Evolutionary conservation across 2,888 invertebrate species (phyloP).

Genomic region (Acanthosepion esculentum): DNA sequence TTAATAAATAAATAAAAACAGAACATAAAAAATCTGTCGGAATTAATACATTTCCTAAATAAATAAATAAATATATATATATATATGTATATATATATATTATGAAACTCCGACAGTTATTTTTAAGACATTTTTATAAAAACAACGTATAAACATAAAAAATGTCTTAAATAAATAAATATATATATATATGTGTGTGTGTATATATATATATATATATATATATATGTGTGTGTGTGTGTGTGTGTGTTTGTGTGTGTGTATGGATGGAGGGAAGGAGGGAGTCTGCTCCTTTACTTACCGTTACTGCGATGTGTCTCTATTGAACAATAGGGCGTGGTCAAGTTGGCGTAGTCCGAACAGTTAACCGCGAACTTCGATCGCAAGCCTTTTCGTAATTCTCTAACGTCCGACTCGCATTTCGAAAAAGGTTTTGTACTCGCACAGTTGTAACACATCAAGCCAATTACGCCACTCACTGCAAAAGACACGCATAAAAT

Average conservation of each 20-base stretch:
- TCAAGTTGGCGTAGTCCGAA: neutral
- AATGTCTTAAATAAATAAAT: no score
- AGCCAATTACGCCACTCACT: neutral
- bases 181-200: neutral
- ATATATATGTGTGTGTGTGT: no score
- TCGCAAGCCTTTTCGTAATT: neutral
- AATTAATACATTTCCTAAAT: no score
- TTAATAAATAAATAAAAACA: no score
- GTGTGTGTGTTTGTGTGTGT: no score
- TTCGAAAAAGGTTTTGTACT: neutral
- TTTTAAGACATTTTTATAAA: no score
- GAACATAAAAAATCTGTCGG: no score
- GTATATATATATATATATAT: neutral
- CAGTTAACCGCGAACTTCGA: conserved; percentile 36
- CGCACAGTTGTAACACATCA: neutral
- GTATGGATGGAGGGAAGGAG: neutral
- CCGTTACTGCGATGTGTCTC: neutral
- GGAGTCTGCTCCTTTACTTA: neutral
- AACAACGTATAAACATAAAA: no score
- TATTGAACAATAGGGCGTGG: neutral
- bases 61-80: no score
- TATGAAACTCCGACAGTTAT: no score
- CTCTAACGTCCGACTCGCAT: neutral
- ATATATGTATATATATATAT: no score
- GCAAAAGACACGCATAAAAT: neutral